A percentile compares a stretch with the other conserved stretches of the same genome.
These are phyloP conservation scores for Phocoena sinus DNA, from an alignment of 2,113 vertebrate species.

Conservation along the genomic window DNA sequence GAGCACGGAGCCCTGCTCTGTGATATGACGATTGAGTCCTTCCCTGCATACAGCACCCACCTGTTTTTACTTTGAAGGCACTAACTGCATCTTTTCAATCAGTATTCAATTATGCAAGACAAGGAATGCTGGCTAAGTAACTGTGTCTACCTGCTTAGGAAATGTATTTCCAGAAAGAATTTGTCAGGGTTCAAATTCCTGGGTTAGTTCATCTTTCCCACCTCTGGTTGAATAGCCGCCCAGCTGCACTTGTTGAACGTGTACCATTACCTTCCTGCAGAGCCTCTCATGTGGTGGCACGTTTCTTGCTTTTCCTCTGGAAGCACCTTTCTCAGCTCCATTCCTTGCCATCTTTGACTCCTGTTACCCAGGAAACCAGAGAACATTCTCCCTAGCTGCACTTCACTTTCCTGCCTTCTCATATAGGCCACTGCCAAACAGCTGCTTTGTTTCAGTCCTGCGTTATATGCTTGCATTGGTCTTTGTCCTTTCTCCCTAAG, in stretches of 20 bases:
- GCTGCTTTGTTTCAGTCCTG: conserved; percentile 38
- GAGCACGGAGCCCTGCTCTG: neutral
- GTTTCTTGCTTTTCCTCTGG: neutral
- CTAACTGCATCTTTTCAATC: conserved; percentile 52
- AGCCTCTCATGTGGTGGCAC: neutral
- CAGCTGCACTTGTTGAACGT: neutral
- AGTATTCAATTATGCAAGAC: conserved; percentile 55
- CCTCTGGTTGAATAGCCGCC: conserved; percentile 42
- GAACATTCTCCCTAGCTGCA: conserved; percentile 17
- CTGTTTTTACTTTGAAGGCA: conserved; percentile 45
- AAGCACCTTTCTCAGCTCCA: conserved; percentile 11
- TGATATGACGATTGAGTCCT: conserved; percentile 8
- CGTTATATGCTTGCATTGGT: neutral
- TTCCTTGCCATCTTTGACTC: conserved; percentile 60
- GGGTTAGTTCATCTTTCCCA: conserved; percentile 38
- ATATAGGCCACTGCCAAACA: neutral
- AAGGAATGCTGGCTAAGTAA: conserved; percentile 66
- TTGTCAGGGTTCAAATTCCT: conserved; percentile 25
- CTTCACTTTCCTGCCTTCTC: conserved; percentile 43
- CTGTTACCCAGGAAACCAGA: conserved; percentile 65
- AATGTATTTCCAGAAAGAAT: conserved; percentile 51
- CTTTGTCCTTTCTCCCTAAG: neutral
- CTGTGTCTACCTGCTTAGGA: conserved; percentile 38
- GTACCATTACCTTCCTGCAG: conserved; percentile 19
- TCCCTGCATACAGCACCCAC: neutral